Conservation (phyloP, 1,140 invertebrate species). For the Augochlora pura region DNA sequence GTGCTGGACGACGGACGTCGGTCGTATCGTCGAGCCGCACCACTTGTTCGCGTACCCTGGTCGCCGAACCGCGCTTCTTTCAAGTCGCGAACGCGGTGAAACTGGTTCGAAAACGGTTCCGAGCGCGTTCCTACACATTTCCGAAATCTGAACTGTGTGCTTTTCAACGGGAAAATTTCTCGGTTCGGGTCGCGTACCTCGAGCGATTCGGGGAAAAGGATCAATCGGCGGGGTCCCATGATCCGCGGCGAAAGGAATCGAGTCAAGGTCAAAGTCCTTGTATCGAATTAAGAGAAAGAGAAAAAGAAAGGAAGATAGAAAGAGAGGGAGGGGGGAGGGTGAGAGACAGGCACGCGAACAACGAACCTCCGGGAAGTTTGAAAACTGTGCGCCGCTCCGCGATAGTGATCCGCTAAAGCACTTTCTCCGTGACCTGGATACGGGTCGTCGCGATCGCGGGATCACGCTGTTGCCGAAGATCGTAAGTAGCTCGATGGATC, state of each 20-base stretch:
- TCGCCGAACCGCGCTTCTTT: too few species aligned
- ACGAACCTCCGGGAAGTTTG: background rate
- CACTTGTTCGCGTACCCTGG: conserved; percentile 41
- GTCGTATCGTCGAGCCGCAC: conserved; percentile 49
- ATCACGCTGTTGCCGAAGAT: too few species aligned
- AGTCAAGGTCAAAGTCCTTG: conserved; percentile 6
- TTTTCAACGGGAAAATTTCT: too few species aligned
- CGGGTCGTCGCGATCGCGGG: background rate
- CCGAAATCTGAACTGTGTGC: too few species aligned
- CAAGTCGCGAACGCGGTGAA: too few species aligned
- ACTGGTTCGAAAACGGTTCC: too few species aligned
- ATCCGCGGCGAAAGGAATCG: background rate
- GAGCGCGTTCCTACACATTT: too few species aligned
- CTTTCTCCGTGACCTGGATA: conserved; percentile 1
- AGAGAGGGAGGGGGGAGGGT: too few species aligned
- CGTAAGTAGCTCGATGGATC: too few species aligned
- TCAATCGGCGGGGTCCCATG: background rate
- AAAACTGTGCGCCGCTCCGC: background rate
- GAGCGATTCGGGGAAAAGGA: background rate
- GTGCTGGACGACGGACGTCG: conserved; percentile 60
- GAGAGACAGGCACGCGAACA: too few species aligned
- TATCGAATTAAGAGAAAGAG: background rate
- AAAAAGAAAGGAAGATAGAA: too few species aligned
- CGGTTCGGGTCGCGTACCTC: background rate
- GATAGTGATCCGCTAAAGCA: background rate